phyloP scores from a whole-genome alignment of 2,797 vertebrate species.

The Ptychobarbus kaznakovi region DNA sequence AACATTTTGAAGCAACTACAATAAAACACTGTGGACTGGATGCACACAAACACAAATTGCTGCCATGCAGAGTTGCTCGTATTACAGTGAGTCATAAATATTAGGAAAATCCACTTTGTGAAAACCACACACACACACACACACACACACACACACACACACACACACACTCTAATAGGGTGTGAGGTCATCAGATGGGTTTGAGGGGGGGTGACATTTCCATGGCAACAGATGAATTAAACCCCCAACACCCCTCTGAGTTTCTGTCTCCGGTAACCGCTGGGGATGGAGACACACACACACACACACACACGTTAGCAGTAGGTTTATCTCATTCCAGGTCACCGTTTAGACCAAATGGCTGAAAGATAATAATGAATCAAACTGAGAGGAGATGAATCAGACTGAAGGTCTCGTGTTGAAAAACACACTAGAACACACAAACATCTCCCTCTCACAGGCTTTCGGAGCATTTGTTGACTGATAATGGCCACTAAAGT shows the following conservation, averaged over 20 bases:
- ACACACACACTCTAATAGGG: constrained; percentile 57
- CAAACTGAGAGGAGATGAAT: constrained; percentile 26
- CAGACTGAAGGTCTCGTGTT: constrained; percentile 1
- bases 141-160: constrained; percentile 52
- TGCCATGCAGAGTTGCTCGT: not conserved
- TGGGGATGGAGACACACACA: constrained; percentile 3
- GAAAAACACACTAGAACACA: constrained; percentile 7
- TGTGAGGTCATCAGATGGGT: constrained; percentile 51
- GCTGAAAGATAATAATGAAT: constrained; percentile 14
- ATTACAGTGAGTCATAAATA: constrained; percentile 71
- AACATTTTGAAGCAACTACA: constrained; percentile 14
- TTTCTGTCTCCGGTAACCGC: constrained; percentile 33
- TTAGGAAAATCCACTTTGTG: constrained; percentile 42
- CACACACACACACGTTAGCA: not conserved
- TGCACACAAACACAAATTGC: constrained; percentile 6
- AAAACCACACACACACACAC: constrained; percentile 27
- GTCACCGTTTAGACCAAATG: not conserved
- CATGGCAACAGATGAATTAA: constrained; percentile 47
- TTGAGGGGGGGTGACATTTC: constrained; percentile 56
- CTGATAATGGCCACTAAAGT: constrained; percentile 28
- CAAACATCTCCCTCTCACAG: not conserved
- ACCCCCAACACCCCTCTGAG: constrained; percentile 54
- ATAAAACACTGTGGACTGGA: not conserved
- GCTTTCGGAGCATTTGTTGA: constrained; percentile 17
- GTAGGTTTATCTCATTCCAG: constrained; percentile 13